These are phyloP conservation scores for Tetraodon nigroviridis DNA, from an alignment of 2,113 vertebrate species.

Conservation along the genomic window DNA sequence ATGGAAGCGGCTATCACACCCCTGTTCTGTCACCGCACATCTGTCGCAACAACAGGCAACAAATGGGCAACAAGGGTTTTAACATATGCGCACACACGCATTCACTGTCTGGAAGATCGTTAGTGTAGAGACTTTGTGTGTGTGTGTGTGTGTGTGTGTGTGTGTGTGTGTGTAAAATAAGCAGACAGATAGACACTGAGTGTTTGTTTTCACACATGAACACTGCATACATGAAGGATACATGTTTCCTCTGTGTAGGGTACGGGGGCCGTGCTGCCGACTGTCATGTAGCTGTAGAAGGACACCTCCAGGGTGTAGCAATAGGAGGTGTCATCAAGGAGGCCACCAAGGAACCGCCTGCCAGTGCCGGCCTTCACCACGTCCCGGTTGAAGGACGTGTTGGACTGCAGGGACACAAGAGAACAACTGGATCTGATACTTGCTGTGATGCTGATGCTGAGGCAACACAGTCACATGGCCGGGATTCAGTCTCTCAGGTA, in stretches of 20 bases:
- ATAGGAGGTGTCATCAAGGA: constrained; percentile 90
- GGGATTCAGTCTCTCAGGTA: neutral
- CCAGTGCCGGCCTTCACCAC: constrained; percentile 95
- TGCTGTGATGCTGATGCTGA: too few species aligned
- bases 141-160: constrained; percentile 3
- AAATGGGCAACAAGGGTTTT: constrained; percentile 60
- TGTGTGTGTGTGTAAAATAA: neutral
- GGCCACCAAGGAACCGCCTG: constrained; percentile 88
- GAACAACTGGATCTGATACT: neutral
- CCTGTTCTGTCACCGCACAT: constrained; percentile 59
- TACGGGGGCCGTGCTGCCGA: constrained; percentile 77
- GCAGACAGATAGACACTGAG: constrained; percentile 4
- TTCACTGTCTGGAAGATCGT: neutral
- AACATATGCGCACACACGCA: constrained; percentile 15
- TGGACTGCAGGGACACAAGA: constrained; percentile 77
- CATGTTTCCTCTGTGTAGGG: constrained; percentile 95
- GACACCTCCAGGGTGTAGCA: constrained; percentile 98
- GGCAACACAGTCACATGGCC: neutral
- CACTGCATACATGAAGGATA: constrained; percentile 83
- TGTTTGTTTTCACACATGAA: neutral
- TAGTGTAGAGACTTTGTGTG: neutral
- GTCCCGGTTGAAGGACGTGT: constrained; percentile 92
- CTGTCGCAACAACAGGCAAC: constrained; percentile 60
- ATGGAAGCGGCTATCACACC: constrained; percentile 57
- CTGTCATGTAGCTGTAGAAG: constrained; percentile 91